phyloP scores from a whole-genome alignment of 2,797 vertebrate genomes.

The Spheniscus humboldti region DNA sequence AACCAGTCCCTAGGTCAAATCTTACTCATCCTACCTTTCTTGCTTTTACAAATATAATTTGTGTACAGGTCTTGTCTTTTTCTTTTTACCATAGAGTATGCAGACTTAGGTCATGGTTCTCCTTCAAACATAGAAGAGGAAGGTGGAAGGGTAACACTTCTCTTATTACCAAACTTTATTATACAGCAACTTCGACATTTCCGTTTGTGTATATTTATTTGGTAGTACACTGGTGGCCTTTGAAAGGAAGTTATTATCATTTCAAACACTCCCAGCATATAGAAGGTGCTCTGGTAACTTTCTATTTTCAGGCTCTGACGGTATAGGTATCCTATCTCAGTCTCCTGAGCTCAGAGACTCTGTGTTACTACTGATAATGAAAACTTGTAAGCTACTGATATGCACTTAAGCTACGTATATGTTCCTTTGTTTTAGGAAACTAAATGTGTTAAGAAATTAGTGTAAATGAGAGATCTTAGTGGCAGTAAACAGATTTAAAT shows the following conservation, averaged over 20 bases:
- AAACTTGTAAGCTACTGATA: not conserved
- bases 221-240: not conserved
- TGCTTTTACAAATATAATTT: not conserved
- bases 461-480: not conserved
- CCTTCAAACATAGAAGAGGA: not conserved
- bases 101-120: not conserved
- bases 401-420: rapidly evolving
- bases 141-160: not conserved
- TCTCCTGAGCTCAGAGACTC: not conserved
- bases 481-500: not conserved
- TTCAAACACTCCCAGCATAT: not conserved
- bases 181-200: not conserved
- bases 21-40: not conserved
- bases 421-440: not conserved
- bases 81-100: rapidly evolving
- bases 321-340: not conserved
- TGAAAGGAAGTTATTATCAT: not conserved
- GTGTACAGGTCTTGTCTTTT: not conserved
- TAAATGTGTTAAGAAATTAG: not conserved
- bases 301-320: not conserved
- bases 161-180: not conserved
- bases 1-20: not conserved
- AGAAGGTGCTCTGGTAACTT: not conserved
- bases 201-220: not conserved
- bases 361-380: not conserved